A percentile compares a stretch with the other conserved stretches of the same genome.
phyloP scores from a whole-genome alignment of 2,113 vertebrate species.

The Sminthopsis crassicaudata region DNA sequence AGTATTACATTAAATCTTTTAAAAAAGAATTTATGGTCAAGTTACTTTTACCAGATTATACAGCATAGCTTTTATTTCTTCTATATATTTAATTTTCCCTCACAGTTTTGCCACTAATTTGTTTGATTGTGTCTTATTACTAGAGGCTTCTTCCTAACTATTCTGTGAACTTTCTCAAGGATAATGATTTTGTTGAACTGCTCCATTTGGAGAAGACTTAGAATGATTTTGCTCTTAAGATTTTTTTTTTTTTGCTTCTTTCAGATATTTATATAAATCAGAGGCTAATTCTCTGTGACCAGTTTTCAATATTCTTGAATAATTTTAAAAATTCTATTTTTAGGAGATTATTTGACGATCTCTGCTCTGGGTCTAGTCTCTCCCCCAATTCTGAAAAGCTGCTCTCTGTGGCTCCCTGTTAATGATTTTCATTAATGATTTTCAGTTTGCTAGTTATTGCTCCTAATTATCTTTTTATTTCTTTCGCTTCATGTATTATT shows the following conservation, averaged over 20 bases:
- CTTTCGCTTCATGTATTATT: background rate
- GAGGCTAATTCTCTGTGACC: background rate
- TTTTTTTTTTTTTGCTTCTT: background rate
- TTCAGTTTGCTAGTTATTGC: slow-evolving; percentile 11
- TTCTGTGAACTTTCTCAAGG: background rate
- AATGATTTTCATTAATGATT: background rate
- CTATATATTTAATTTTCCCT: background rate
- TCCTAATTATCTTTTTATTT: background rate
- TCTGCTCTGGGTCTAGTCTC: background rate
- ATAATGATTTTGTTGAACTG: background rate
- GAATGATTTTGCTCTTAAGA: background rate
- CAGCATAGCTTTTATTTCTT: background rate
- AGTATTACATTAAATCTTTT: background rate
- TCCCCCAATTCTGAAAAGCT: background rate
- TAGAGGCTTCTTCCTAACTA: background rate
- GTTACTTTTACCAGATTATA: background rate
- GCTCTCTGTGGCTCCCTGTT: slow-evolving; percentile 15
- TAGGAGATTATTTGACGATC: background rate
- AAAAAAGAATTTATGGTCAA: background rate
- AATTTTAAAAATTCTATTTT: background rate
- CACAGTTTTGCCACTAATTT: background rate
- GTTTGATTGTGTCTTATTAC: background rate
- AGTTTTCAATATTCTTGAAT: background rate
- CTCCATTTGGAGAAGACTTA: background rate
- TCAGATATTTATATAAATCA: slow-evolving; percentile 3